Percentiles rank a stretch among this genome's conserved stretches.
These are phyloP conservation scores for Globicephala melas DNA, from an alignment of 2,113 vertebrate genomes.

Conservation along the genomic window DNA sequence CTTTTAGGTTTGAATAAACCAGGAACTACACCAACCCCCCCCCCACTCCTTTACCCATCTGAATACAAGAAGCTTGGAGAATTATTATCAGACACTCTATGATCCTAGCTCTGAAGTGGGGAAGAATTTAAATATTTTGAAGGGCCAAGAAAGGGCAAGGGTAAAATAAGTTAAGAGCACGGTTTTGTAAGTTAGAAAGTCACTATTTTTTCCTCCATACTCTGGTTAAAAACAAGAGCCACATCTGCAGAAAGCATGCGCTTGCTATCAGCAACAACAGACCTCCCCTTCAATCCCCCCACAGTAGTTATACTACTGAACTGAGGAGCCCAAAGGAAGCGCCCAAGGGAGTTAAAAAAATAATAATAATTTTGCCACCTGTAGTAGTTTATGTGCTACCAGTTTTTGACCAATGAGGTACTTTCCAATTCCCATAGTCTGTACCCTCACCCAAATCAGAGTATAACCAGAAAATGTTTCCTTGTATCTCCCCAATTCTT, in stretches of 20 bases:
- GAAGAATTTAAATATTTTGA: constrained; percentile 35
- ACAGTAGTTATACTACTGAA: neutral
- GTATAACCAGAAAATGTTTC: neutral
- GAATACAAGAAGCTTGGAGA: constrained; percentile 9
- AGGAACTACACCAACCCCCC: neutral
- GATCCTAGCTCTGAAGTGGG: neutral
- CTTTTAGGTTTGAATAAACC: neutral
- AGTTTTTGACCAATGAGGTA: neutral
- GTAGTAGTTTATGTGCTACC: neutral
- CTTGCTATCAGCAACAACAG: neutral
- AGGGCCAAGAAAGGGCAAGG: neutral
- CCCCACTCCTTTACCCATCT: neutral
- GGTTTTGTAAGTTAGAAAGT: neutral
- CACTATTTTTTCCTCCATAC: constrained; percentile 3
- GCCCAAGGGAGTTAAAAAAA: neutral
- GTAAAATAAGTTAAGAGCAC: neutral
- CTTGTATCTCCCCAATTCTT: neutral
- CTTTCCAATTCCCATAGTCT: neutral
- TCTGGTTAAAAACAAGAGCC: constrained; percentile 20
- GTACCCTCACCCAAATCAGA: neutral
- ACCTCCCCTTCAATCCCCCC: fast-evolving
- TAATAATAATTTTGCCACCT: neutral
- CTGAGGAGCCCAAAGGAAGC: neutral
- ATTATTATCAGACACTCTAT: neutral
- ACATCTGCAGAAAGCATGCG: neutral